Evolutionary conservation across 2,888 invertebrate species (phyloP).

Genomic region (Poecilobothrus nobilitatus): DNA sequence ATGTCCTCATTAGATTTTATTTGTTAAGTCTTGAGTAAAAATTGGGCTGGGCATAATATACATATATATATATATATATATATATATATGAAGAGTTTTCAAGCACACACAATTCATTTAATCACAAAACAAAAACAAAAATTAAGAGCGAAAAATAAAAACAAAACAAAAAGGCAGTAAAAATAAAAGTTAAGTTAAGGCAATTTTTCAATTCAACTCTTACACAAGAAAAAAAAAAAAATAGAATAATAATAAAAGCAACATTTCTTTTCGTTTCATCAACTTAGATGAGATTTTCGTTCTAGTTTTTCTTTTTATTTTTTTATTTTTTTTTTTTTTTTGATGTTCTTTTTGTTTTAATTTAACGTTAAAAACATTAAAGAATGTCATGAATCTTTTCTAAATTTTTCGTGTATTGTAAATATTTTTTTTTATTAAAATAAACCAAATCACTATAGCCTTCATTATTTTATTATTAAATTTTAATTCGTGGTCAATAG

Average conservation of each 20-base stretch:
- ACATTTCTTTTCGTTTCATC: not conserved
- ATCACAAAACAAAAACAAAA: not conserved
- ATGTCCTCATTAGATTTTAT: slow-evolving; percentile 6
- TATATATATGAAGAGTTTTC: not conserved
- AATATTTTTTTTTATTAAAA: no score
- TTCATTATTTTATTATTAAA: no score
- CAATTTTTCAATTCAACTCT: not conserved
- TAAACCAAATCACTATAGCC: no score
- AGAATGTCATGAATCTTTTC: no score
- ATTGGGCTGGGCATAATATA: not conserved
- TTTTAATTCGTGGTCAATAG: no score
- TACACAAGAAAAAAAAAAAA: not conserved
- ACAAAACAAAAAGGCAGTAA: not conserved
- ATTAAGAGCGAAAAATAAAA: no score
- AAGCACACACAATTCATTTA: slow-evolving; percentile 1
- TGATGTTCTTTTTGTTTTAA: no score
- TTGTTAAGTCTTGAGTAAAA: not conserved
- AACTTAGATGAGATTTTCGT: not conserved
- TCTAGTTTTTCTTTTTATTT: no score
- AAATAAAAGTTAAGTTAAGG: not conserved
- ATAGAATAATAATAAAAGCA: no score
- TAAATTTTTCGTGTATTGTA: no score
- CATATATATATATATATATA: not conserved
- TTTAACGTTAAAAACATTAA: no score
- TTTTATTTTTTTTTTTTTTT: no score